Base-by-base conservation (phyloP, 2,113 vertebrate species). In the Brachyhypopomus occidentalis region DNA sequence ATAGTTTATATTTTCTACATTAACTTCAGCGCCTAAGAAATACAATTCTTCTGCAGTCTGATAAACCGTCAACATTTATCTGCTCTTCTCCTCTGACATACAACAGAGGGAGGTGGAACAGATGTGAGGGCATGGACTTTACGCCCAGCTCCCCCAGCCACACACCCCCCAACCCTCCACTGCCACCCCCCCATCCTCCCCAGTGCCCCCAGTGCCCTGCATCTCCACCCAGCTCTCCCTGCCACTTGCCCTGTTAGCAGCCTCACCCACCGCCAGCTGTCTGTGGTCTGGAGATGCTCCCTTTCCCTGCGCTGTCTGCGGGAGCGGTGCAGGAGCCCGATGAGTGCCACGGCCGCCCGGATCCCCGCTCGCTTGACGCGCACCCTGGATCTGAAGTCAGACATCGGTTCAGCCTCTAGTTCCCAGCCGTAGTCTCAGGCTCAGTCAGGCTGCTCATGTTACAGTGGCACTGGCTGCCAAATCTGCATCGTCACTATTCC, bases 271-370 rank as follows among this genome's bases (percentile, higher is more conserved):
- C 84, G 78, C 75, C 79, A 77, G 69, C 45, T 36, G 27, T 80
- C 72, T 64, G 23, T 81, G 74, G 66, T 73, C 36, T 48, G 14
- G 64, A 85, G 63, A 36, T 48, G 78, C 80, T 78, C 83, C 60
- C 83, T 81, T 58, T 84, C 84, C 52, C 81, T 74, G 45, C 45
- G 45, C 16, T 83, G 84, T 52, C 80, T 83, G 66, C 87, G 80
- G 38, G 87, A 88, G 55, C 83, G 87, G 72, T 88, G 85, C 60
- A 88, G 87, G 67, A 86, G 87, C 79, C 87, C 87, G 64, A 88
- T 88, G 30, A 88, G 83, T 25, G 87, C 84, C 56, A 78, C 87
- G 6, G 80, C 83, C 23, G 87, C 83, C 30, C 83, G 78, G 72
- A 88, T 83, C 55, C 87, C 87, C 6, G 84, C 87, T 81, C 87